These are phyloP conservation scores for Oxytorus armatus DNA, from an alignment of 2,888 invertebrate species.

Conservation along the genomic window DNA sequence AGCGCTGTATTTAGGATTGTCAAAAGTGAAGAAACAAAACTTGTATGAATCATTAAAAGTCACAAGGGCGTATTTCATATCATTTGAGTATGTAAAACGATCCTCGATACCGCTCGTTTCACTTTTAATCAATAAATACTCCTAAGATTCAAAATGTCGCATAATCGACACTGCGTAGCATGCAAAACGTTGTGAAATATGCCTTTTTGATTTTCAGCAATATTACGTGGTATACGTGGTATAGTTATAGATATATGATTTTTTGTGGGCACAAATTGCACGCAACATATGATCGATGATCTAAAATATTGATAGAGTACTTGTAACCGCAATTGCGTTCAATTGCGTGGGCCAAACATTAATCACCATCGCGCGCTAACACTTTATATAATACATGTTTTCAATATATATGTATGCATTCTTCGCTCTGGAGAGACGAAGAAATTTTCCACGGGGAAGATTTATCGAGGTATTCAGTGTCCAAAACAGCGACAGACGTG, in stretches of 20 bases:
- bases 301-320: conserved; percentile 62
- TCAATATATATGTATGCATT: conserved; percentile 1
- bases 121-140: too few species aligned
- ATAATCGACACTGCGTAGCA: not conserved
- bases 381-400: not conserved
- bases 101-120: too few species aligned
- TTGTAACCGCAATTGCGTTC: conserved; percentile 57
- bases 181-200: not conserved
- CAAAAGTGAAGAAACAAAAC: too few species aligned
- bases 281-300: conserved; percentile 56
- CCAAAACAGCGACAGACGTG: conserved; percentile 47
- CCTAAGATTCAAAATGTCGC: too few species aligned
- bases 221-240: not conserved
- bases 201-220: not conserved
- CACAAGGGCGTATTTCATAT: too few species aligned
- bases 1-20: too few species aligned
- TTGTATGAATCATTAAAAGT: too few species aligned
- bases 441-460: conserved; percentile 37
- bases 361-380: conserved; percentile 50
- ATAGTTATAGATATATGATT: conserved; percentile 40
- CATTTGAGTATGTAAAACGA: too few species aligned
- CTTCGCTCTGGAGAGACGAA: not conserved
- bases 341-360: conserved; percentile 62
- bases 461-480: conserved; percentile 58
- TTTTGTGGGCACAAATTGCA: conserved; percentile 29